Percentiles rank a stretch among this genome's conserved stretches.
These are phyloP conservation scores for Drosophila subsilvestris DNA, from an alignment of 2,888 invertebrate species.

Conservation along the genomic window DNA sequence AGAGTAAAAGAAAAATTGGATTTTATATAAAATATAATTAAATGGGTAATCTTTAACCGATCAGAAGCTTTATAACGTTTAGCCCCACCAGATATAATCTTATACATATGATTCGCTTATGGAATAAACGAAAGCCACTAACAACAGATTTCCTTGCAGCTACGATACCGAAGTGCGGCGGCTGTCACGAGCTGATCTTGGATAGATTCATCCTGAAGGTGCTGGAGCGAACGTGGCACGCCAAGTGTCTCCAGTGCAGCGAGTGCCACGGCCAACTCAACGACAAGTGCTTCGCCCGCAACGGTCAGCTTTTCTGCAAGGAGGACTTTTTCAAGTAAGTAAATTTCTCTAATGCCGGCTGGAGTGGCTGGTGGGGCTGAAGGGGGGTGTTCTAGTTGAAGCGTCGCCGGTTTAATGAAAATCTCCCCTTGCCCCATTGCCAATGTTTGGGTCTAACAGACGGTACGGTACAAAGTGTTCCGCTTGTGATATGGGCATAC, in stretches of 20 bases:
- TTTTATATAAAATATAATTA: not conserved
- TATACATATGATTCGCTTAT: not conserved
- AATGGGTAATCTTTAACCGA: conserved; percentile 32
- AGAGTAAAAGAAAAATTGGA: conserved; percentile 1
- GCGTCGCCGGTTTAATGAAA: conserved; percentile 71
- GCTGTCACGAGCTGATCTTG: conserved; percentile 97
- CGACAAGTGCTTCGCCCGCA: conserved; percentile 98
- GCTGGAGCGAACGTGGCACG: conserved; percentile 98
- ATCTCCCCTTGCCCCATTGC: conserved; percentile 68
- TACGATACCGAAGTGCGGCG: conserved; percentile 97
- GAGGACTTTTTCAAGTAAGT: conserved; percentile 99
- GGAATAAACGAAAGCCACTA: too few species aligned
- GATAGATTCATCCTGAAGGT: conserved; percentile 99
- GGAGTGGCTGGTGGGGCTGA: conserved; percentile 5
- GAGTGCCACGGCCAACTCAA: conserved; percentile 97
- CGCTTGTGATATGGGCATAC: conserved; percentile 98
- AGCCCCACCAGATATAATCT: not conserved
- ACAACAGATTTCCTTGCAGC: conserved; percentile 86
- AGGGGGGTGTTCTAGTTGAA: conserved; percentile 25
- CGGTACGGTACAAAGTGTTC: conserved; percentile 99
- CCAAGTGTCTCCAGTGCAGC: conserved; percentile 97
- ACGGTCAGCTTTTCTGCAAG: conserved; percentile 98
- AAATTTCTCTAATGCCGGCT: conserved; percentile 80
- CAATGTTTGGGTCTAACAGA: conserved; percentile 87
- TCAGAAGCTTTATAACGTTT: not conserved